A percentile compares a stretch with the other conserved stretches of the same genome.
phyloP scores from a whole-genome alignment of 2,888 invertebrate genomes.

The Dasypogon diadema region DNA sequence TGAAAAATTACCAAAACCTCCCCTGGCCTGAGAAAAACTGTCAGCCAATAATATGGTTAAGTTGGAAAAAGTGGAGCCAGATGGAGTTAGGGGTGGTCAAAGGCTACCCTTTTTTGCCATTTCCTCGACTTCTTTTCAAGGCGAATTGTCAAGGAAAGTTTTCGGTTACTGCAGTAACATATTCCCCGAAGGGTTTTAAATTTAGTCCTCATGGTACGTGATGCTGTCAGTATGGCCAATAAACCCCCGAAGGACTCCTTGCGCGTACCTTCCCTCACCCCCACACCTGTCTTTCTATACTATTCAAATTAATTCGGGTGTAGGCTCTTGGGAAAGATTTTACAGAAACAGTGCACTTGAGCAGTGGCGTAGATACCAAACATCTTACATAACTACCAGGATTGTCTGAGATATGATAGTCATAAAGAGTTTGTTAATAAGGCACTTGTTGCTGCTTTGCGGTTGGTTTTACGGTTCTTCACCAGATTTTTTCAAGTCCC shows the following conservation, averaged over 20 bases:
- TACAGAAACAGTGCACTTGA: not conserved
- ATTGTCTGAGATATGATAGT: not conserved
- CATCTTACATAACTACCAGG: not conserved
- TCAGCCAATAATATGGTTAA: not conserved
- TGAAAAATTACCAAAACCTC: slow-evolving; percentile 10
- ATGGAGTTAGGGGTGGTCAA: not conserved
- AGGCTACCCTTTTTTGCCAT: not conserved
- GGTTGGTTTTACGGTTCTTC: slow-evolving; percentile 10
- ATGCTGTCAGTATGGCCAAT: not conserved
- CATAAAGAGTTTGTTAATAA: slow-evolving; percentile 3
- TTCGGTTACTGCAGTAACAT: not conserved
- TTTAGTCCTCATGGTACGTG: not conserved
- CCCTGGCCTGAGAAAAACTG: not conserved
- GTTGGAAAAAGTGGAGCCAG: not conserved
- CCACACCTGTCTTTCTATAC: no score
- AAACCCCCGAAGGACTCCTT: not conserved
- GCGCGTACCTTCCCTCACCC: not conserved
- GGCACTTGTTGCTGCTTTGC: slow-evolving; percentile 5
- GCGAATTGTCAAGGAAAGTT: not conserved
- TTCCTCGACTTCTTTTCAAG: not conserved
- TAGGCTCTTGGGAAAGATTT: not conserved
- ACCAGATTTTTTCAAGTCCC: not conserved
- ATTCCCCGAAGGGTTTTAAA: not conserved
- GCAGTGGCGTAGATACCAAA: not conserved
- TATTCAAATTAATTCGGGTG: not conserved